A percentile compares a stretch with the other conserved stretches of the same genome.
These are phyloP conservation scores for Propithecus deckenii DNA, from an alignment of 2,797 vertebrate genomes.

Conservation along the genomic window DNA sequence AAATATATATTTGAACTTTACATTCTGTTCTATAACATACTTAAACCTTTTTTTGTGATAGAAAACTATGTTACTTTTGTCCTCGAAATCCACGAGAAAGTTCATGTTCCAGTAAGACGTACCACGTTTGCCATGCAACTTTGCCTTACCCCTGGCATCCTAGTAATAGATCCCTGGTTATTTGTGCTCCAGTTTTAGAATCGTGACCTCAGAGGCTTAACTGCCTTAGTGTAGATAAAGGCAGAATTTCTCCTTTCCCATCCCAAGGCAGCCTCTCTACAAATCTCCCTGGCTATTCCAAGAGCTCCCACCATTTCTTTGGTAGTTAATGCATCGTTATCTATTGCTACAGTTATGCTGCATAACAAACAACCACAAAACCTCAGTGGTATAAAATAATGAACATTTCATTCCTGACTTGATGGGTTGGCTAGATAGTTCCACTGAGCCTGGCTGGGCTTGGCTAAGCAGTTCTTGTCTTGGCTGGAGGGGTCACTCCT, in stretches of 20 bases:
- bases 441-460: background rate
- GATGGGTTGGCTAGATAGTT: background rate
- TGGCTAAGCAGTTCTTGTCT: background rate
- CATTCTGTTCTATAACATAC: background rate
- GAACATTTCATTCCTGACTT: background rate
- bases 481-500: background rate
- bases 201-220: background rate
- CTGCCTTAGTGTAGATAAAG: background rate
- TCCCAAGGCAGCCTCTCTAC: background rate
- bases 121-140: background rate
- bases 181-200: background rate
- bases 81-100: background rate
- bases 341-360: background rate
- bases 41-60: background rate
- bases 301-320: background rate
- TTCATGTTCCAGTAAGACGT: background rate
- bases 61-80: background rate
- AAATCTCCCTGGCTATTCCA: background rate
- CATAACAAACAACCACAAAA: background rate
- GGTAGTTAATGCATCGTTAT: background rate
- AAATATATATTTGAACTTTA: constrained; percentile 1
- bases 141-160: background rate
- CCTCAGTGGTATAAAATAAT: background rate
- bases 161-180: background rate
- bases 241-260: background rate